Evolutionary conservation across 2,888 invertebrate genomes (phyloP), one percentile per base, ranked within the genome.

Genomic region (Criorhina ranunculi): DNA sequence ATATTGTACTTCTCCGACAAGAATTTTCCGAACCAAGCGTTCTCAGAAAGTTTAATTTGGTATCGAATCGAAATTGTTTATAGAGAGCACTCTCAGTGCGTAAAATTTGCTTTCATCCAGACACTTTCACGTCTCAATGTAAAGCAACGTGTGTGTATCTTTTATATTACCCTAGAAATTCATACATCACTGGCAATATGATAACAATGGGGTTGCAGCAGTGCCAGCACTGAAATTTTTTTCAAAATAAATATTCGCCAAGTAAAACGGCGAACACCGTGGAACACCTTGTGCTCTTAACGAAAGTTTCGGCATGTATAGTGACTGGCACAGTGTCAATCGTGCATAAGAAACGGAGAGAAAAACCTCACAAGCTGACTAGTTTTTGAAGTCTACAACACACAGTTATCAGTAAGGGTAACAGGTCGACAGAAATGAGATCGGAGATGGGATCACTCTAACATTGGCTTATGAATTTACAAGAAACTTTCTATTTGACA

Each of bases 31-130:
- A 69, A 67, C 67, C n/a, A n/a, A n/a, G 72, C 82, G 62, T 57
- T 31, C 83, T 44, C 55, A 29, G 29, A 33, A 64, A 77, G 46
- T 73, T 82, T 15, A 40, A 60, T 77, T 69, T 72, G 40, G 57
- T 33, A 67, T 60, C 31, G 67, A 42, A 67, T 60, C 31, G 67
- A 42, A 73, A 19, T 62, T 62, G 62, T 69, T 75, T 73, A 64
- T 57, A 67, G 55, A 83, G 73, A 78, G 67, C 51, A 42, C 49
- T 73, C 64, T 76, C 72, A 29, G 72, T 60, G 60, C 42, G 67
- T 83, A 44, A n/a, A 11, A 64, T 72, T 53, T 60, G 19, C 46
- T 72, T 70, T 66, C 53, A 57, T 51, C 42, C 69, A 72, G 46
- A 6, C 72, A 35, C 42, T 24, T 49, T 72, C 40, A 57, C 17